phyloP scores from a whole-genome alignment of 2,888 invertebrate species.

The Leptopterna dolabrata region DNA sequence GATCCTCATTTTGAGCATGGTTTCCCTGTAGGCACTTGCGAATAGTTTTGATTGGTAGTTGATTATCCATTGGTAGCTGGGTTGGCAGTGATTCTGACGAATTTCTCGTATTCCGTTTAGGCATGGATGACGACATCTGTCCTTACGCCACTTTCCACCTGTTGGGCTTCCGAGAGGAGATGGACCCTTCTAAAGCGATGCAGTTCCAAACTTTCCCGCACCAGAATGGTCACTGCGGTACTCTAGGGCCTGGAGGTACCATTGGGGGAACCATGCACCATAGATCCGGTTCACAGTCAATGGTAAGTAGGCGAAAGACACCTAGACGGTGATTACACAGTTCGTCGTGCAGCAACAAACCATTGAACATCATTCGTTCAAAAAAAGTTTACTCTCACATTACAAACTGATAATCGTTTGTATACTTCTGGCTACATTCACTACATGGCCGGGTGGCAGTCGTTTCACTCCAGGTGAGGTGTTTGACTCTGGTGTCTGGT shows the following conservation, averaged over 20 bases:
- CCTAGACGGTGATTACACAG: no score
- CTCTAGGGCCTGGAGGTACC: slow-evolving; percentile 81
- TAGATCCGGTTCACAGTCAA: slow-evolving; percentile 89
- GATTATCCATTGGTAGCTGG: background rate
- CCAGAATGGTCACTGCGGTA: slow-evolving; percentile 78
- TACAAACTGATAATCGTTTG: no score
- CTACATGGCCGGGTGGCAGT: no score
- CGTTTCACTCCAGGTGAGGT: no score
- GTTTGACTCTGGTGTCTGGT: no score
- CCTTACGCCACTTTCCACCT: slow-evolving; percentile 97
- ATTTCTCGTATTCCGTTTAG: slow-evolving; percentile 67
- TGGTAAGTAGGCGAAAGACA: slow-evolving; percentile 71
- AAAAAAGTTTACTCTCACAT: no score
- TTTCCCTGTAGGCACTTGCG: background rate
- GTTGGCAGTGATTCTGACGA: background rate
- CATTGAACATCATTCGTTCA: no score
- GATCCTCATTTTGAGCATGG: background rate
- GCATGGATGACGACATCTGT: slow-evolving; percentile 96
- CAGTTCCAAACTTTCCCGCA: slow-evolving; percentile 90
- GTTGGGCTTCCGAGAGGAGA: slow-evolving; percentile 93
- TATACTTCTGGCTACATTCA: no score
- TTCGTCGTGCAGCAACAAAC: no score
- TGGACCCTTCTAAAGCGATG: slow-evolving; percentile 92
- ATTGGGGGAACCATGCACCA: slow-evolving; percentile 77
- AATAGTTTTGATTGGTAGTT: background rate